Evolutionary conservation across 2,113 vertebrate species (phyloP), one percentile per base, ranked within the genome.

Genomic region (Turdus rufiventris): DNA sequence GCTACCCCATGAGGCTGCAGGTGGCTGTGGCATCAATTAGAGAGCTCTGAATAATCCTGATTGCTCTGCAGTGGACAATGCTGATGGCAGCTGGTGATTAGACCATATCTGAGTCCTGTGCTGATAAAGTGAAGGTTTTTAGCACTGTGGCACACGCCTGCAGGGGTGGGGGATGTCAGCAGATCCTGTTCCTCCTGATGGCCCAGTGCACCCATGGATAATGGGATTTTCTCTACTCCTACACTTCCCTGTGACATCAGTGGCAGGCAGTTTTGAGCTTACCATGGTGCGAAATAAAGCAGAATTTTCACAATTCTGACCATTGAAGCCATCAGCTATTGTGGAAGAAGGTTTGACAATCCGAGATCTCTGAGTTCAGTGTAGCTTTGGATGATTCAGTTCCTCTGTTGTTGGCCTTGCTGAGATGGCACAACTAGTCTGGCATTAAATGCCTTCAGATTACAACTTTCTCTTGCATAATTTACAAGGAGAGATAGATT

Each of bases 391-490:
- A n/a, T 67, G 48, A 38, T 85, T 57, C 38, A 12, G n/a, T 65
- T 73, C 53, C 34, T 65, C 34, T 7, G 0, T 12, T 17, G 24
- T 12, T 82, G n/a, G 73, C 65, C 28, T 62, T n/a, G 48, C 17
- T 67, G 74, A 70, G 65, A 36, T 85, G 71, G 74, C 79, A 83
- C 43, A 78, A n/a, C 58, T 40, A 19, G 40, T 70, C 88, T 88
- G 82, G 79, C 63, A 70, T 70, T 53, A 56, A 92, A 80, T 83
- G 58, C 79, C 89, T 91, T 70, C 83, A n/a, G 45, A 73, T 92
- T 57, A 88, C 86, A 70, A 36, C 14, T 92, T 92, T 92, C 67
- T 57, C 94, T 90, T 88, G 82, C 93, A n/a, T 90, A 57, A 92
- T 85, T 85, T 61, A 57, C 58, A 50, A 65, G 91, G 75, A 92